A percentile compares a stretch with the other conserved stretches of the same genome.
These are phyloP conservation scores for Uria aalge DNA, from an alignment of 2,113 vertebrate genomes.

Conservation along the genomic window DNA sequence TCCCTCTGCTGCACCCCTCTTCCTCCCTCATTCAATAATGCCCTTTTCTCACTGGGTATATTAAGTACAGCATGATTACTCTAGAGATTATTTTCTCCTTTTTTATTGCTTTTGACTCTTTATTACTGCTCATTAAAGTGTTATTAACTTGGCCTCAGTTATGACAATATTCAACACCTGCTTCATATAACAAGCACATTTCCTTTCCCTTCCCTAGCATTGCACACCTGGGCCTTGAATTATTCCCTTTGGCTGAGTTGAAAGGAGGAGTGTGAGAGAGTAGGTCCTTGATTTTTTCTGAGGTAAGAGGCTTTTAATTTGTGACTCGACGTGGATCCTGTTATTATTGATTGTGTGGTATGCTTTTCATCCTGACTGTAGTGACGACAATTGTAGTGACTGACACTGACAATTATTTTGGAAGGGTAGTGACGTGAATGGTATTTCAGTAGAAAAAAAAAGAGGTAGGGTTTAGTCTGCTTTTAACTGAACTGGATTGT, in stretches of 20 bases:
- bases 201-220: neutral
- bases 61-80: neutral
- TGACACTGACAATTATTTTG: neutral
- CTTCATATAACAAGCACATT: neutral
- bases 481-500: neutral
- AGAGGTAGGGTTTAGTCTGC: neutral
- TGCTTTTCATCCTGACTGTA: neutral
- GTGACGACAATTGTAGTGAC: neutral
- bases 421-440: neutral
- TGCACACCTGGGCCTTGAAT: neutral
- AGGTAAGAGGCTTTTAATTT: conserved; percentile 22
- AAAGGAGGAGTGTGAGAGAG: neutral
- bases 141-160: conserved; percentile 18
- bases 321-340: neutral
- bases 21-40: neutral
- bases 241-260: neutral
- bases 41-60: neutral
- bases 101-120: conserved; percentile 32
- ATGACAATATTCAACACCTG: neutral
- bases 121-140: conserved; percentile 28
- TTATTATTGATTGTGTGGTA: neutral
- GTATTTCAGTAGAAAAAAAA: neutral
- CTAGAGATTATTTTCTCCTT: conserved; percentile 1
- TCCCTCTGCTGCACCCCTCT: neutral
- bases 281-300: neutral